A percentile compares a stretch with the other conserved stretches of the same genome.
Conservation (phyloP, 2,797 vertebrate genomes). For the Protonibea diacanthus region DNA sequence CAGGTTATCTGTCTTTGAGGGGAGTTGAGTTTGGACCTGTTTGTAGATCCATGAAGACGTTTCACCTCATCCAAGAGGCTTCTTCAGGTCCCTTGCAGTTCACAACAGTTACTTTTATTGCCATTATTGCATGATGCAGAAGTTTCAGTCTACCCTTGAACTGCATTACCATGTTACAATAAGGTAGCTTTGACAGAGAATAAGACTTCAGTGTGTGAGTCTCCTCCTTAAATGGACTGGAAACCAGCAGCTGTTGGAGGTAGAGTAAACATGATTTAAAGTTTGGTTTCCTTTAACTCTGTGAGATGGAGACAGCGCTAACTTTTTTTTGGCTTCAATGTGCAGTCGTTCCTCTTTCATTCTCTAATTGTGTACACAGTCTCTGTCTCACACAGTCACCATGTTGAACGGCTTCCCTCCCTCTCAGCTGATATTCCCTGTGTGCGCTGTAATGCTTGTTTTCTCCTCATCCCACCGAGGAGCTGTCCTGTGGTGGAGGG, state of each 20-base stretch:
- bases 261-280: not conserved
- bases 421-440: constrained; percentile 20
- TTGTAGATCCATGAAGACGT: too few species aligned
- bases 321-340: too few species aligned
- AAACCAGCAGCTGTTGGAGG: not conserved
- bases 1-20: too few species aligned
- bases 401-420: not conserved
- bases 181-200: too few species aligned
- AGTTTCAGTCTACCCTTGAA: too few species aligned
- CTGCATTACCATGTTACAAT: too few species aligned
- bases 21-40: too few species aligned
- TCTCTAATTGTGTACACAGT: not conserved
- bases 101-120: too few species aligned
- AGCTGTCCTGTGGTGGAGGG: not conserved
- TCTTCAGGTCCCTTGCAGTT: too few species aligned
- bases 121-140: too few species aligned
- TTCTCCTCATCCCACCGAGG: not conserved
- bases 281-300: not conserved
- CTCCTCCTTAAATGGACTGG: not conserved
- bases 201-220: not conserved
- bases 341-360: not conserved
- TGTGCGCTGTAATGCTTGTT: constrained; percentile 8
- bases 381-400: not conserved
- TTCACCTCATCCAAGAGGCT: too few species aligned
- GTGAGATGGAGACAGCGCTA: not conserved